phyloP scores from a whole-genome alignment of 2,113 vertebrate species.

The Gobius niger region DNA sequence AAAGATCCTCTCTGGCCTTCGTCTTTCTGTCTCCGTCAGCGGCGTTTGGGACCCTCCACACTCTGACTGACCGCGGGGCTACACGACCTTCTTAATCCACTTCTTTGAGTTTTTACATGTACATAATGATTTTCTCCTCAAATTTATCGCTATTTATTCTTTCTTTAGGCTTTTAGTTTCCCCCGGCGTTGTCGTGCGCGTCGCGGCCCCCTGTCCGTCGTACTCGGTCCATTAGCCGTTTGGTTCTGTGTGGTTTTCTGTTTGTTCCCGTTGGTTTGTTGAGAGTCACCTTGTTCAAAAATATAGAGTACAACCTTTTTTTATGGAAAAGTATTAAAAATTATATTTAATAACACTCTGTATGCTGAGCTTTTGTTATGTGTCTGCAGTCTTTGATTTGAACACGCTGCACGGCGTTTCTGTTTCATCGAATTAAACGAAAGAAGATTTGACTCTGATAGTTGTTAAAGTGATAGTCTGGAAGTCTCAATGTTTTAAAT shows the following conservation, averaged over 20 bases:
- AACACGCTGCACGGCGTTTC: no score
- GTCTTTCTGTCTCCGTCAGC: no score
- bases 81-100: not conserved
- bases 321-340: conserved; percentile 76
- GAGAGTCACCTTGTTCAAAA: conserved; percentile 69
- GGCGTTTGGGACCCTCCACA: no score
- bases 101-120: conserved; percentile 49
- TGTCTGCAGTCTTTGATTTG: not conserved
- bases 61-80: no score
- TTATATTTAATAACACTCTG: conserved; percentile 23
- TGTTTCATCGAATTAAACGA: no score
- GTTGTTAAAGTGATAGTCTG: no score
- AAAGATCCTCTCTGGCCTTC: no score
- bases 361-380: not conserved
- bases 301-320: conserved; percentile 63
- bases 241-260: conserved; percentile 29
- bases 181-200: not conserved
- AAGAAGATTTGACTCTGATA: no score
- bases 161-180: conserved; percentile 25
- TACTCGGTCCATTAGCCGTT: conserved; percentile 25
- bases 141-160: conserved; percentile 70
- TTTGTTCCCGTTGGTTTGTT: conserved; percentile 63
- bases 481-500: no score
- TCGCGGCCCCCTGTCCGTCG: not conserved
- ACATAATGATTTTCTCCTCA: conserved; percentile 62